Percentiles rank a stretch among this genome's conserved stretches.
Conservation (phyloP, 2,797 vertebrate species). For the Agapornis canus region DNA sequence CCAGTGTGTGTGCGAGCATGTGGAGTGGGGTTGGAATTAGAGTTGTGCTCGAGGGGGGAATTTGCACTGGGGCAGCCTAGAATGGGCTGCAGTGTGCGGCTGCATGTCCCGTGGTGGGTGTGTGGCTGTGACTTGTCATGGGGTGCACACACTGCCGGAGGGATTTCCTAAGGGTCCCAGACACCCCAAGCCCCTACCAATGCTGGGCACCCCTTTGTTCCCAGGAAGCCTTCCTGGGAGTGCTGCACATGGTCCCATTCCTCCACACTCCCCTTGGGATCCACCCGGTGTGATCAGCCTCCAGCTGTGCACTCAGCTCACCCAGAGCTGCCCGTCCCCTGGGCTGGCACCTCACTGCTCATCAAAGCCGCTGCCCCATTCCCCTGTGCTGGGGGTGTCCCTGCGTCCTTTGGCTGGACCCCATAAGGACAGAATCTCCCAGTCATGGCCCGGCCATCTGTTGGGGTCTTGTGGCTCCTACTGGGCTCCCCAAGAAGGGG, state of each 20-base stretch:
- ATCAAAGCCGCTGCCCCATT: not conserved
- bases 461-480: rapidly evolving
- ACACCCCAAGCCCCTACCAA: not conserved
- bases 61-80: not conserved
- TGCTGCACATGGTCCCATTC: not conserved
- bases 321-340: not conserved
- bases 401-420: not conserved
- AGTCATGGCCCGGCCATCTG: rapidly evolving
- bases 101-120: rapidly evolving
- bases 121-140: not conserved
- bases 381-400: not conserved
- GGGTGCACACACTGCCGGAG: not conserved
- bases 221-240: not conserved
- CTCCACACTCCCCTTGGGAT: not conserved
- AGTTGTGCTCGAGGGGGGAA: not conserved
- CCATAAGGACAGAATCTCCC: not conserved
- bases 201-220: not conserved
- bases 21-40: not conserved
- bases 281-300: not conserved
- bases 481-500: not conserved
- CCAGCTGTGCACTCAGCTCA: not conserved
- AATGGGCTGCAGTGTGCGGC: not conserved
- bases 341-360: not conserved
- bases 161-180: not conserved
- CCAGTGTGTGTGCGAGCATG: not conserved